Base-by-base conservation (phyloP, 2,797 vertebrate species). In the Urophycis tenuis region DNA sequence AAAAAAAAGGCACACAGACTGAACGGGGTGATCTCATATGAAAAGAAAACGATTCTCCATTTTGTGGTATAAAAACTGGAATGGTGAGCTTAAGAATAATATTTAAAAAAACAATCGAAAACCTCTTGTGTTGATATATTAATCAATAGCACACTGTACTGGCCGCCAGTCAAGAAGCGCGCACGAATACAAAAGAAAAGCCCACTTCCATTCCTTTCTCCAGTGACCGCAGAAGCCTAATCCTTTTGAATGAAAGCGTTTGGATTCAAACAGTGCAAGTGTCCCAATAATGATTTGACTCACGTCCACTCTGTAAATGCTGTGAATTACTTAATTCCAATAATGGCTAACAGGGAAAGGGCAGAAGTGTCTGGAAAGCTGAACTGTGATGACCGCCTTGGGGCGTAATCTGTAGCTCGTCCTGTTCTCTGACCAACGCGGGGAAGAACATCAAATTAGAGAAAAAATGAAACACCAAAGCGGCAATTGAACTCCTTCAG, bases 1-100 rank as follows among this genome's bases (percentile, higher is more conserved):
- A 36, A 36, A 36, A 36, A 72, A 90, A 77, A 91, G 89, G 89
- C 90, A 91, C 91, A 89, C 85, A 74, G 78, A 89, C 79, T 80
- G 53, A 81, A 80, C 33, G 31, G 72, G 80, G 49, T 81, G 78
- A 76, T 80, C 82, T 85, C 84, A 88, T 73, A 71, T 17, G 53
- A 60, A 83, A 67, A 49, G 84, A 67, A 79, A 82, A 34, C 36
- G 70, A 9, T 45, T 80, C 78, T 84, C 75, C 69, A 78, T 67
- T 5, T 6, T 67, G 53, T 53, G 34, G 74, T 67, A 81, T 22
- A 12, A 77, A 84, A 33, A 77, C 82, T 84, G 3, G 25, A 81
- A 78, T 69, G 25, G 49, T 78, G 74, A 32, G 73, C 83, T 82
- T 82, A 87, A 87, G 33, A 75, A 72, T 82, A 83, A 88, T 80